Evolutionary conservation across 1,140 invertebrate species (phyloP).

Genomic region (Stenopsyche tienmushanensis): DNA sequence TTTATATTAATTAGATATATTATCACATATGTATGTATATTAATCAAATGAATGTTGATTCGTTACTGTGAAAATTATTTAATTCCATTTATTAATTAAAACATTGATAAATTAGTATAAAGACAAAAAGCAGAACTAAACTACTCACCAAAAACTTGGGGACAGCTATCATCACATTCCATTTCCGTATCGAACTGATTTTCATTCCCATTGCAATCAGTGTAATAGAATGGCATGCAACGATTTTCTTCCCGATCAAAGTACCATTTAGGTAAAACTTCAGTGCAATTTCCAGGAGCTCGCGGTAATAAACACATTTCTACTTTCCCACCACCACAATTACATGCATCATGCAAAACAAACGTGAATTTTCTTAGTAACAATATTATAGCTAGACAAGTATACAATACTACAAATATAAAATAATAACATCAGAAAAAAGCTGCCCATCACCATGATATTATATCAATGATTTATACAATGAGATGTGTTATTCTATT

Average conservation of each 20-base stretch:
- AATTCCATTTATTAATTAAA: too few relatives aligned
- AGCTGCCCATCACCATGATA: too few relatives aligned
- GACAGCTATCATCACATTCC: conserved; percentile 79
- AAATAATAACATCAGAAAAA: too few relatives aligned
- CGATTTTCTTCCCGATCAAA: conserved; percentile 82
- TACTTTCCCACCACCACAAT: conserved; percentile 44
- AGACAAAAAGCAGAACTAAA: conserved; percentile 1
- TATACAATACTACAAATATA: too few relatives aligned
- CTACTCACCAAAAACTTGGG: conserved; percentile 73
- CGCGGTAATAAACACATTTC: conserved; percentile 80
- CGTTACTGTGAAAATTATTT: too few relatives aligned
- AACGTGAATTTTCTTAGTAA: too few relatives aligned
- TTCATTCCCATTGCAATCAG: conserved; percentile 86
- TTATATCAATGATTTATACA: too few relatives aligned
- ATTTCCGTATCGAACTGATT: conserved; percentile 81
- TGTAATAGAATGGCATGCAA: conserved; percentile 94
- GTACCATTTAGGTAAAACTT: conserved; percentile 78
- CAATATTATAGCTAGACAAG: too few relatives aligned
- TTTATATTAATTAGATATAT: too few relatives aligned
- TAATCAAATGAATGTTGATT: too few relatives aligned
- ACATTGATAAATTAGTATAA: background rate
- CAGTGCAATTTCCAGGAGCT: conserved; percentile 77
- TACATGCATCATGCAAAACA: conserved; percentile 29
- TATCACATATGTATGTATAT: too few relatives aligned
- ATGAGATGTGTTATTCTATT: too few relatives aligned